Percentiles rank a stretch among this genome's conserved stretches.
Evolutionary conservation across 2,888 invertebrate genomes (phyloP).

Genomic region (Ennomos erosarius): DNA sequence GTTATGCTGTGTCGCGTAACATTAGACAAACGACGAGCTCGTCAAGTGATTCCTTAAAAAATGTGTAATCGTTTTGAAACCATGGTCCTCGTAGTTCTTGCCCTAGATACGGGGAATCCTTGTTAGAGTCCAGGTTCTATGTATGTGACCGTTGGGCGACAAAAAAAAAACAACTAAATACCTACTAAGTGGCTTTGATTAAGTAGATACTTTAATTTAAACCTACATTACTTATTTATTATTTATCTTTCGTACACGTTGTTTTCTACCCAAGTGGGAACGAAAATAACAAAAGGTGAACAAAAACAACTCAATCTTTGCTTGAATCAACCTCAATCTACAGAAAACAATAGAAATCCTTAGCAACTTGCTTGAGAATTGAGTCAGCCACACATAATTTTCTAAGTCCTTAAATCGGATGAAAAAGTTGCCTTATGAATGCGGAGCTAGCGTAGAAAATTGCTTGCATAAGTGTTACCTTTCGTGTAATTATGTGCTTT

Average conservation of each 20-base stretch:
- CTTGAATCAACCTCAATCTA: slow-evolving; percentile 18
- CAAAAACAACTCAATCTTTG: slow-evolving; percentile 11
- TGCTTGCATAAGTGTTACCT: neutral
- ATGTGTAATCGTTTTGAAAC: too few species aligned
- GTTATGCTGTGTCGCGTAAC: too few species aligned
- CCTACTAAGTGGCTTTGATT: too few species aligned
- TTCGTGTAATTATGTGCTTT: slow-evolving; percentile 11
- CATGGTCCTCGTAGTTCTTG: too few species aligned
- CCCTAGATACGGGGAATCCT: too few species aligned
- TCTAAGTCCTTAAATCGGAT: slow-evolving; percentile 4
- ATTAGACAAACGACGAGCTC: too few species aligned
- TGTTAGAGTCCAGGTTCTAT: too few species aligned
- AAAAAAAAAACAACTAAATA: too few species aligned
- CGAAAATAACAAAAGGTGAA: slow-evolving; percentile 1
- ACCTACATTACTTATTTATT: too few species aligned
- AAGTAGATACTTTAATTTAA: too few species aligned
- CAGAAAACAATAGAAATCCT: slow-evolving; percentile 20
- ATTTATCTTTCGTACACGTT: neutral
- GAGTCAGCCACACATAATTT: slow-evolving; percentile 5
- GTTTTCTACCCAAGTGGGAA: neutral
- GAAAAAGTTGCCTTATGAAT: slow-evolving; percentile 1
- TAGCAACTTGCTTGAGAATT: slow-evolving; percentile 11
- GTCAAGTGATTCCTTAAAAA: too few species aligned
- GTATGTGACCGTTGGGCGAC: too few species aligned
- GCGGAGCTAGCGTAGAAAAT: neutral